Base-by-base conservation (phyloP, 2,888 invertebrate species). In the Aproaerema taeniolella region DNA sequence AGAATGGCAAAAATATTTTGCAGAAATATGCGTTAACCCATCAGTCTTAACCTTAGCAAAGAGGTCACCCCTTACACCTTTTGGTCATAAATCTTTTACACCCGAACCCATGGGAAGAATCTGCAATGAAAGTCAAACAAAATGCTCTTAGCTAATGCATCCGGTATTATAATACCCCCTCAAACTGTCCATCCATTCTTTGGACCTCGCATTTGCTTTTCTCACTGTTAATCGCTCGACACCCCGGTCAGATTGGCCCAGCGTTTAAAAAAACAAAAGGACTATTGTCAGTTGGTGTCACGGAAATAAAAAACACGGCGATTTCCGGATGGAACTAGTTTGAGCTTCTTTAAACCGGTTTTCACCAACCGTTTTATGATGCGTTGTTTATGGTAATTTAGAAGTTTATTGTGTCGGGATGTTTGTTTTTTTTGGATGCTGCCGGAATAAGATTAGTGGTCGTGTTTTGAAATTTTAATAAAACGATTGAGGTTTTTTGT, bases 351-450 rank as follows among this genome's bases (percentile, higher is more conserved):
- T 10, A 47, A 63, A 76, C 82, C 67, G 65, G 82, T 81, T 79
- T 42, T 42, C 50, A 62, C 71, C 74, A 70, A 76, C 70, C 67
- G 61, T 52, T 54, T 54, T 52, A 71, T 82, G 80, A 82, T 81
- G 77, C 66, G 62, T 75, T 86, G 85, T 85, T 85, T 83, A 86
- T 85, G 85, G 83, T 85, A 86, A 86, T 86, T 82, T 83, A 63
- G 74, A 57, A 52, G 61, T 74, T 69, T 82, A 73, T 80, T 78
- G 74, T 71, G 60, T 53, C 53, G 56, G 57, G 47, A 53, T 64
- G 59, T 61, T 59, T 55, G 52, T 64, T 69, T 69, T 58, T 68
- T 73, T 65, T 57, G 41, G 45, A 41, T 45, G 41, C 34, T 47
- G 49, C 31, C 34, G 31, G 37, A 36, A 76, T 70, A 53, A 59